These are phyloP conservation scores for Empidonax traillii DNA, from an alignment of 2,113 vertebrate species.

Conservation along the genomic window DNA sequence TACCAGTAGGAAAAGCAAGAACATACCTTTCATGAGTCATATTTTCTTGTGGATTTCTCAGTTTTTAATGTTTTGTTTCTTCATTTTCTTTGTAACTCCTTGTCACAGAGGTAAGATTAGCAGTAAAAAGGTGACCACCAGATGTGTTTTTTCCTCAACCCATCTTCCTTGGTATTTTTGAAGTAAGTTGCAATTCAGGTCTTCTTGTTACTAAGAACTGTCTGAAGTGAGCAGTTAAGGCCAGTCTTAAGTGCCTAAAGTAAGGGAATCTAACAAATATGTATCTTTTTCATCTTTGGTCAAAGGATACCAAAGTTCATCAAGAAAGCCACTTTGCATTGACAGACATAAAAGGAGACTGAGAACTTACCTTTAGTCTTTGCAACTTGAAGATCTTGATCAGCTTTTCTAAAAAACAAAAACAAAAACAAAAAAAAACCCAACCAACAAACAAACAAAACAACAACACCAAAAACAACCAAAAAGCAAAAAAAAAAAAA, in stretches of 20 bases:
- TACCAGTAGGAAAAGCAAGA: conserved; percentile 59
- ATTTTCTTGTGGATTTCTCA: conserved; percentile 65
- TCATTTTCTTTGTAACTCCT: conserved; percentile 44
- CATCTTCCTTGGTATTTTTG: background rate
- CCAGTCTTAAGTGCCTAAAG: background rate
- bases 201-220: background rate
- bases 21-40: conserved; percentile 66
- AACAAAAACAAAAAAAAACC: too few species aligned
- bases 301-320: background rate
- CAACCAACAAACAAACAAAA: background rate
- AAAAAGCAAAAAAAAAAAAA: too few species aligned
- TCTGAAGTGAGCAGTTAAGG: background rate
- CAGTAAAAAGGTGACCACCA: background rate
- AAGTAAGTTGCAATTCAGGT: background rate
- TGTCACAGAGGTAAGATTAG: background rate
- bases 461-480: background rate
- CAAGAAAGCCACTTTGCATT: background rate
- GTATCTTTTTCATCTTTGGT: background rate
- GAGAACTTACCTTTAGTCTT: background rate
- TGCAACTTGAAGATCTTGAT: background rate
- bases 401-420: background rate
- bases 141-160: background rate
- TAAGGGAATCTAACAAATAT: background rate
- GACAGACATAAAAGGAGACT: background rate
- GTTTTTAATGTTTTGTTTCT: conserved; percentile 57